These are phyloP conservation scores for Misgurnus mizolepis DNA, from an alignment of 2,113 vertebrate genomes.

Conservation along the genomic window DNA sequence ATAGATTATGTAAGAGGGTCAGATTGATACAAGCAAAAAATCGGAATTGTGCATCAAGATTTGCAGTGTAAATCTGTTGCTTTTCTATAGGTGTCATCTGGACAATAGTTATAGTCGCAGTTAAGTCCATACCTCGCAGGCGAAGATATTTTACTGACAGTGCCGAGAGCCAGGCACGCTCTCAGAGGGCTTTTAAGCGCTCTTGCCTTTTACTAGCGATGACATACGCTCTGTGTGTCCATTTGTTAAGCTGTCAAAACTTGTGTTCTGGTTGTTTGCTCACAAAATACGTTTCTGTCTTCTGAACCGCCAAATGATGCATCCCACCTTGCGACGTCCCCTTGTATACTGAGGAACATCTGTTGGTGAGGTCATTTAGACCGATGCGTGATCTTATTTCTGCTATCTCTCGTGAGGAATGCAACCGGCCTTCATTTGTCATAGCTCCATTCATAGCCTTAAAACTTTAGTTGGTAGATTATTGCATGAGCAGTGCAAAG, in stretches of 20 bases:
- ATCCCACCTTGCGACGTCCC: background rate
- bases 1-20: too few relatives aligned
- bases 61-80: too few relatives aligned
- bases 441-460: conserved; percentile 75
- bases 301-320: background rate
- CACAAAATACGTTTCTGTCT: background rate
- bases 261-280: conserved; percentile 11
- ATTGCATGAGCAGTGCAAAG: too few relatives aligned
- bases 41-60: too few relatives aligned
- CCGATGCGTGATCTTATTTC: conserved; percentile 19
- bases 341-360: background rate
- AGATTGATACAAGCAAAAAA: too few relatives aligned
- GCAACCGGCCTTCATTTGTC: conserved; percentile 68
- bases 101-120: background rate
- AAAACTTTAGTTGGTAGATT: conserved; percentile 46
- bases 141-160: background rate
- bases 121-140: background rate
- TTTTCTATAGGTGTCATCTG: too few relatives aligned
- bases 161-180: background rate
- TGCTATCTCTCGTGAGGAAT: conserved; percentile 74
- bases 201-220: background rate
- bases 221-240: background rate
- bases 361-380: conserved; percentile 29
- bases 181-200: background rate
- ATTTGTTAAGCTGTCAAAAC: background rate